Evolutionary conservation across 1,140 invertebrate species (phyloP), one percentile per base, ranked within the genome.

Genomic region (Bursaphelenchus mucronatus): DNA sequence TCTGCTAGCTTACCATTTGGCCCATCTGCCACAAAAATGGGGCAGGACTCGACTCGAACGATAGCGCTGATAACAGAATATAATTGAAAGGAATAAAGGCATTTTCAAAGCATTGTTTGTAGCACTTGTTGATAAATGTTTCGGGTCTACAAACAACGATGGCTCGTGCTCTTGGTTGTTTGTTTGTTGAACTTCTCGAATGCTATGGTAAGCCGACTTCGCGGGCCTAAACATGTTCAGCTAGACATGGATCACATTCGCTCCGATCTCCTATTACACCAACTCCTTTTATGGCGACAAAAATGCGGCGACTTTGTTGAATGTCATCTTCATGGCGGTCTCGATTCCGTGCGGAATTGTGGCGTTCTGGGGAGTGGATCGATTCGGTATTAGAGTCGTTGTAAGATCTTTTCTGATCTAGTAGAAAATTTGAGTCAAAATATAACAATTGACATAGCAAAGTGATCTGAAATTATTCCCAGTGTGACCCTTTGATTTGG

Each of bases 191-290:
- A 84, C 68, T 75, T 83, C 50, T 82, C 83, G 8, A 84, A 84
- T 78, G 82, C 82, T 40, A 82, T 84, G 82, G 83, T 83, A 70
- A 75, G 74, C 53, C 41, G 53, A 55, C 6, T 55, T 4, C 47
- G 17, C 47, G 1, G 13, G 47, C 17, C 47, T 17, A 49, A n/a
- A 17, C 17, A 49, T 19, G 49, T 50, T 50, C 15, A 50, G 15
- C 19, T 50, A 84, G 82, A 82, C 83, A 64, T 85, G 84, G 84
- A 84, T 85, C 19, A 81, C 81, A 9, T 85, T 82, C 70, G 82
- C 84, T 19, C 81, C 83, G 0, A 83, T 85, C n/a, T 82, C 84
- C 21, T 82, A 83, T 64, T 70, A 82, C 45, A 82, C 83, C 6
- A 71, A 80, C 8, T 67, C 66, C 44, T 85, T 79, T 55, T 85